Percentiles rank a stretch among this genome's conserved stretches.
phyloP scores from a whole-genome alignment of 2,888 invertebrate species.

The Thecocarcelia acutangulata region DNA sequence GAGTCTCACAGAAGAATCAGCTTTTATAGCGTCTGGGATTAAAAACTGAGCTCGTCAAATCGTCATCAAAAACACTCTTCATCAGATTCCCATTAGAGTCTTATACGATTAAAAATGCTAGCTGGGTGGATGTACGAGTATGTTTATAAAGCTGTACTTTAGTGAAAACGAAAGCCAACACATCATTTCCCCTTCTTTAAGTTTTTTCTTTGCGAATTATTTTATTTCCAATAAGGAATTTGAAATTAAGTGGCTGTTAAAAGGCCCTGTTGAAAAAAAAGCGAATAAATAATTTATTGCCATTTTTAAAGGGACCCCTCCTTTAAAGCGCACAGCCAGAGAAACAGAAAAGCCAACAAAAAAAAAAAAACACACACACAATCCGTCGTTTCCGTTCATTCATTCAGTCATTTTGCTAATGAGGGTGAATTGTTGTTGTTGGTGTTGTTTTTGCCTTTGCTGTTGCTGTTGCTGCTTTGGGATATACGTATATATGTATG shows the following conservation, averaged over 20 bases:
- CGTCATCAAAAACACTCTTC: no score
- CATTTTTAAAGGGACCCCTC: constrained; percentile 64
- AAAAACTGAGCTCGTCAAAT: no score
- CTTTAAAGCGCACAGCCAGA: constrained; percentile 37
- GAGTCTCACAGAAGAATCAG: no score
- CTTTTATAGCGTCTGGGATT: no score
- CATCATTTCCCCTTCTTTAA: background rate
- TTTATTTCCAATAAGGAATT: constrained; percentile 46
- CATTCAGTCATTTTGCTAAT: constrained; percentile 64
- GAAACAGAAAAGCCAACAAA: constrained; percentile 41
- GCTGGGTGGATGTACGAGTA: no score
- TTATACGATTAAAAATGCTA: no score
- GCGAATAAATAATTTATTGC: constrained; percentile 57
- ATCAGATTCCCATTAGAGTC: no score
- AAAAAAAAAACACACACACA: constrained; percentile 8
- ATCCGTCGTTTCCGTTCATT: constrained; percentile 32
- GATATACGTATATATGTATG: no score
- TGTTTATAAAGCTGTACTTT: no score
- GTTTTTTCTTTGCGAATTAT: constrained; percentile 4
- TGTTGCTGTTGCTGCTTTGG: constrained; percentile 35
- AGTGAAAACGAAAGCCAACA: background rate
- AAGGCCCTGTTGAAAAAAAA: constrained; percentile 13
- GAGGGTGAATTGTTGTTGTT: constrained; percentile 65
- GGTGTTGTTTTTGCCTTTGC: constrained; percentile 21
- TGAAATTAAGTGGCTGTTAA: constrained; percentile 61